Evolutionary conservation across 2,113 vertebrate species (phyloP), one percentile per base, ranked within the genome.

Genomic region (Natator depressus): DNA sequence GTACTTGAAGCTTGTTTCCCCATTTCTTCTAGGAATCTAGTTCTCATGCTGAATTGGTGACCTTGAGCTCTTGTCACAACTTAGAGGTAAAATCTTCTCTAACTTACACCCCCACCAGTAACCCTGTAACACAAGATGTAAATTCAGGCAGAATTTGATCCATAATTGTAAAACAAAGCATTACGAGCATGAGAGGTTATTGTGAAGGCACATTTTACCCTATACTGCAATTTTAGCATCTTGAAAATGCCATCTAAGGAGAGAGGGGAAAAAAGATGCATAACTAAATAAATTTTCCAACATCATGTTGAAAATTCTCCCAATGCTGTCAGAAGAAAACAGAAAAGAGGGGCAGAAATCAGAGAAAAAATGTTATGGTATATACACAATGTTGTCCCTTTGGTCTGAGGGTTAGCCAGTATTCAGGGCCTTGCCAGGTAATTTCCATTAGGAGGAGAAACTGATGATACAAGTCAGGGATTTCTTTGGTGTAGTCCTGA

Each of bases 211-310:
- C 88, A 89, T 95, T 96, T 92, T 93, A 92, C 96, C 85, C 95
- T 93, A 85, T 94, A 95, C 94, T 85, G 65, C 87, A 96, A 97
- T 97, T 97, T 95, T 93, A 95, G 90, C 59, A 93, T 87, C 92
- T 91, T 85, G 95, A 86, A 97, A 93, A 95, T 97, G 97, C 95
- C 93, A 97, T 89, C 78, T 94, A 96, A 95, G 96, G 96, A 85
- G 31, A 35, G 31, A 19, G 8, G 16, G 10, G 50, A 88, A 94
- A 95, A 97, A 97, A 95, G 57, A 79, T 92, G 92, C 90, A 94
- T 8, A 95, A 82, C 92, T 95, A 96, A 97, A 97, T 96, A 95
- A 93, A 96, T 94, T 93, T 81, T 92, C 93, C 54, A 85, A 65
- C 75, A 93, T 93, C 92, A 93, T 91, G 89, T 86, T 96, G 94